Base-by-base conservation (phyloP, 2,888 invertebrate genomes). In the Xestia rhomboidea region DNA sequence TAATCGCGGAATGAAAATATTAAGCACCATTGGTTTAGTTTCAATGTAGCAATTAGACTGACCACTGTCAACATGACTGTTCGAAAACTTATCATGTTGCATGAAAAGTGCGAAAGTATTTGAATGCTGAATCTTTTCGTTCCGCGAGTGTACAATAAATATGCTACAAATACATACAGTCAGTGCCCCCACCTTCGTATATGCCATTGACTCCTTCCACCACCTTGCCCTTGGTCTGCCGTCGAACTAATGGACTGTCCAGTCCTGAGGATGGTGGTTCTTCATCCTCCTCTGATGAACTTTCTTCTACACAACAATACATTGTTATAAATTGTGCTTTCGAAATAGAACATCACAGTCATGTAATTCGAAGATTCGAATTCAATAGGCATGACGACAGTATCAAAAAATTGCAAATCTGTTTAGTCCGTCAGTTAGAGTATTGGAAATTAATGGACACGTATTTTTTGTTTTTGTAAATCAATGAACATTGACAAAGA, bases 131-230 rank as follows among this genome's bases (percentile, higher is more conserved):
- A 64, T 64, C 11, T 11, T 71, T 46, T 27, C n/a, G 8, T 71
- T 49, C n/a, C 13, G 5, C 8, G 21, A 38, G 3, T 8, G 10
- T 18, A 66, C 10, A 15, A 13, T 68, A 34, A 72, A 70, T 41
- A 38, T 62, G 18, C 38, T 76, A 73, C 24, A 69, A 73, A 76
- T 78, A 83, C 86, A 83, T 83, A 85, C 83, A 85, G 82, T 75
- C 13, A 62, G 66, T n/a, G 57, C 2, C 38, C 75, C 83, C 90
- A 96, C 97, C 96, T 96, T 97, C 96, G 80, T 95, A 96, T 71
- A 97, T 93, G 15, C 97, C 97, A 76, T 96, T 94, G 84, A 97
- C 95, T 2, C 97, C 97, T 82, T 97, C 97, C 7, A 97, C 96
- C 27, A 96, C 83, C 66, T 95, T 96, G 71, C 94, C 94, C 71